phyloP scores from a whole-genome alignment of 1,140 invertebrate genomes.

The Saccostrea glomerata region DNA sequence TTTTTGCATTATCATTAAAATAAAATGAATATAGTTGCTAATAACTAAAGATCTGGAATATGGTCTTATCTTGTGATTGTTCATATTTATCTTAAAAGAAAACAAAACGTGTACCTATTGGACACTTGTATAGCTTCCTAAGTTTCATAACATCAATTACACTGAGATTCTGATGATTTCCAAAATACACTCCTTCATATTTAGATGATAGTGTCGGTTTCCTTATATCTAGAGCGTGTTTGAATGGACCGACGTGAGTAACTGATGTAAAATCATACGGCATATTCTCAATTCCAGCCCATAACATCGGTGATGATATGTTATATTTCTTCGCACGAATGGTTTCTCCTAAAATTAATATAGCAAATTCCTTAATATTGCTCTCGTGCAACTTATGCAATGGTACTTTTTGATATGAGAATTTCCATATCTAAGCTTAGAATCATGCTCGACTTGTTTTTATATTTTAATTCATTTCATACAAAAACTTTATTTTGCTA shows the following conservation, averaged over 20 bases:
- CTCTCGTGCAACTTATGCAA: not conserved
- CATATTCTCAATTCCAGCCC: not conserved
- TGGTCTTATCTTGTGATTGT: no score
- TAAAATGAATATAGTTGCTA: no score
- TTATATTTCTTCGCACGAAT: not conserved
- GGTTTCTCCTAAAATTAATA: not conserved
- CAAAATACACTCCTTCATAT: not conserved
- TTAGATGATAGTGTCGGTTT: not conserved
- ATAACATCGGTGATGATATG: not conserved
- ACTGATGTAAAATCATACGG: constrained; percentile 11
- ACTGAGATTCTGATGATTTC: not conserved
- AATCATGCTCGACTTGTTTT: no score
- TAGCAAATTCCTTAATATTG: not conserved
- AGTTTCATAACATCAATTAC: not conserved
- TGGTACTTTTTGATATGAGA: not conserved
- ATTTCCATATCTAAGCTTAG: not conserved
- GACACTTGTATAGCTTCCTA: not conserved
- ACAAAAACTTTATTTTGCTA: no score
- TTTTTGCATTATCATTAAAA: no score
- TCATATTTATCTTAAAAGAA: not conserved
- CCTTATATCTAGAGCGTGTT: not conserved
- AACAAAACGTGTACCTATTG: not conserved
- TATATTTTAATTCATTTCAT: no score
- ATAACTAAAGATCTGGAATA: no score
- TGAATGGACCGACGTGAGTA: constrained; percentile 13